These are phyloP conservation scores for Quadroppia sp. DNA, from an alignment of 2,888 invertebrate genomes.

Conservation along the genomic window DNA sequence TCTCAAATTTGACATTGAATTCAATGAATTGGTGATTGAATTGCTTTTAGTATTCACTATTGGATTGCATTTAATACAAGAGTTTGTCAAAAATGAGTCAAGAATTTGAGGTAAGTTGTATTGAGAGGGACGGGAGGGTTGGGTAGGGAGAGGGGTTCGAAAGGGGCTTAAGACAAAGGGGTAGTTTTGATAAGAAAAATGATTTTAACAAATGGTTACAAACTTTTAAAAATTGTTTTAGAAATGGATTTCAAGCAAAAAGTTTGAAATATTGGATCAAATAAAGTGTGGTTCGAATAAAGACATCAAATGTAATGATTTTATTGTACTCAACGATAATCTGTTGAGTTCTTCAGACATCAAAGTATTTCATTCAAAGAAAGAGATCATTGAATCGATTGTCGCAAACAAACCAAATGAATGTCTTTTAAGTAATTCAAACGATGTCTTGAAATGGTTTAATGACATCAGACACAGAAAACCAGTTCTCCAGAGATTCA, in stretches of 20 bases:
- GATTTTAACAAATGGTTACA: too few relatives aligned
- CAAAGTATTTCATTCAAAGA: slow-evolving; percentile 16
- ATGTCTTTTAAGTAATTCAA: not conserved
- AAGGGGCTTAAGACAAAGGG: too few relatives aligned
- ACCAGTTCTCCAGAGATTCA: not conserved
- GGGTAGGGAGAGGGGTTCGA: too few relatives aligned
- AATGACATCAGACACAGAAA: not conserved
- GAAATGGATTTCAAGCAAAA: slow-evolving; percentile 30
- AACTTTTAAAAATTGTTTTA: too few relatives aligned
- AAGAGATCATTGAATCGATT: not conserved
- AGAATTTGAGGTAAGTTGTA: not conserved
- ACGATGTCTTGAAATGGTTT: slow-evolving; percentile 27
- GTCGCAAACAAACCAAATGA: not conserved
- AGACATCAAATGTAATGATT: not conserved
- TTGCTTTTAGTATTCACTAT: too few relatives aligned
- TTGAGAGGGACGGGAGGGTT: too few relatives aligned
- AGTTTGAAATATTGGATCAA: slow-evolving; percentile 15
- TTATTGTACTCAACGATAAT: not conserved
- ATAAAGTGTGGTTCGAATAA: not conserved
- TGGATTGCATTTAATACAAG: too few relatives aligned
- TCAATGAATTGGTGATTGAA: not conserved
- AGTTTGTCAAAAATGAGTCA: not conserved
- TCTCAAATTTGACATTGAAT: not conserved
- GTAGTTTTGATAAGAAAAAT: too few relatives aligned
- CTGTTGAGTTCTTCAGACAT: not conserved